Conservation (phyloP, 1,140 invertebrate species). For the Rhynchophorus ferrugineus region DNA sequence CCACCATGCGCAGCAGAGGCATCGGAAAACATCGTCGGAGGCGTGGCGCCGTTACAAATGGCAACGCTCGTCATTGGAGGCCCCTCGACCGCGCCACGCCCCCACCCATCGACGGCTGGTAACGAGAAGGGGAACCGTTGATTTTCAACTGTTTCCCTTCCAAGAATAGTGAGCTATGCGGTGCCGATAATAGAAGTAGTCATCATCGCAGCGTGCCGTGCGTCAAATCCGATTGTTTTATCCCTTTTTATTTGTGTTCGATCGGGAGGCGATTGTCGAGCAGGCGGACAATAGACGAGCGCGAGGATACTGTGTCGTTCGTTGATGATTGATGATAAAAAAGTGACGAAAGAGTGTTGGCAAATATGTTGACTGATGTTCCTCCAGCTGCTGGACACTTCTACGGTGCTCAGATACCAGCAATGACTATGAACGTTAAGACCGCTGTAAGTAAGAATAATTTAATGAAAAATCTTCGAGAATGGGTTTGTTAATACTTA, state of each 20-base stretch:
- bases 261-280: conserved; percentile 18
- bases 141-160: conserved; percentile 38
- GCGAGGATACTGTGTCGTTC: too few relatives aligned
- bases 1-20: too few relatives aligned
- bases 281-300: too few relatives aligned
- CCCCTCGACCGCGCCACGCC: conserved; percentile 20
- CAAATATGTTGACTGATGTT: conserved; percentile 48
- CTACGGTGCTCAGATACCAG: conserved; percentile 49
- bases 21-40: conserved; percentile 14
- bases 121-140: conserved; percentile 40
- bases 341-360: conserved; percentile 3
- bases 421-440: conserved; percentile 50
- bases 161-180: conserved; percentile 40
- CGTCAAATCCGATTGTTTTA: conserved; percentile 25
- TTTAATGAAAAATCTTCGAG: too few relatives aligned
- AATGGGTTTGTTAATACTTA: too few relatives aligned
- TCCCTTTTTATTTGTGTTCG: conserved; percentile 1
- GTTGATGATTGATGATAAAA: conserved; percentile 14
- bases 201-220: conserved; percentile 24
- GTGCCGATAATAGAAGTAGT: conserved; percentile 39
- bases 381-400: conserved; percentile 49
- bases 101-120: conserved; percentile 16
- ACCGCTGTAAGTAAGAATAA: conserved; percentile 37
- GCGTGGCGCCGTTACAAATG: conserved; percentile 34
- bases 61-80: conserved; percentile 32